Evolutionary conservation across 2,888 invertebrate genomes (phyloP), one percentile per base, ranked within the genome.

Genomic region (Saturnia pavonia): DNA sequence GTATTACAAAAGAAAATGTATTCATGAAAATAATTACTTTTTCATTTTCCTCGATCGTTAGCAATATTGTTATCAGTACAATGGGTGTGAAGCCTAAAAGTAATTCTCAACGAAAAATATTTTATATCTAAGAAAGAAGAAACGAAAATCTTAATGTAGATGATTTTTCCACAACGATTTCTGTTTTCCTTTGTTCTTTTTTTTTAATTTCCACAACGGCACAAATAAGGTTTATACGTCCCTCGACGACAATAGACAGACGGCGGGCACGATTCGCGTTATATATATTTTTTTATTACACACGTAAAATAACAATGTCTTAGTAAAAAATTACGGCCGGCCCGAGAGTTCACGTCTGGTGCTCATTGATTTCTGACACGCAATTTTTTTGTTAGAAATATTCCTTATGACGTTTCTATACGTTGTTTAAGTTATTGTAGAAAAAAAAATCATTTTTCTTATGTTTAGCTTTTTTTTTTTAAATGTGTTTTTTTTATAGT

Each of bases 141-240:
- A 68, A 60, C 19, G 40, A 71, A 25, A 68, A 71, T 60, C 68
- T 45, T 65, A 71, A 63, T 67, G 63, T 16, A n/a, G 19, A 45
- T 25, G 42, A 54, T 67, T 54, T 69, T 45, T 70, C 70, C 66
- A 54, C 40, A 12, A 42, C 14, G 42, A 22, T 43, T 57, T 66
- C 51, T 67, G 66, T 54, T 70, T 70, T 40, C 40, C 65, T 65
- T 65, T 65, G 65, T 65, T 65, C 70, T 67, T 65, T 66, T 67
- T 54, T 70, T 70, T 70, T 67, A 70, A 67, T 70, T 70, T 70
- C 54, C 70, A 70, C 70, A 12, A 54, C 25, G 67, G 42, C 51
- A 54, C 54, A 57, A 70, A 70, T 51, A 70, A 66, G 48, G 4
- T 70, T 70, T 70, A 70, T 67, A 66, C 25, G 25, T 70, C 67